Evolutionary conservation across 35 echinoderm and acorn worm genomes (phyloP).

Genomic region (Lytechinus variegatus): DNA sequence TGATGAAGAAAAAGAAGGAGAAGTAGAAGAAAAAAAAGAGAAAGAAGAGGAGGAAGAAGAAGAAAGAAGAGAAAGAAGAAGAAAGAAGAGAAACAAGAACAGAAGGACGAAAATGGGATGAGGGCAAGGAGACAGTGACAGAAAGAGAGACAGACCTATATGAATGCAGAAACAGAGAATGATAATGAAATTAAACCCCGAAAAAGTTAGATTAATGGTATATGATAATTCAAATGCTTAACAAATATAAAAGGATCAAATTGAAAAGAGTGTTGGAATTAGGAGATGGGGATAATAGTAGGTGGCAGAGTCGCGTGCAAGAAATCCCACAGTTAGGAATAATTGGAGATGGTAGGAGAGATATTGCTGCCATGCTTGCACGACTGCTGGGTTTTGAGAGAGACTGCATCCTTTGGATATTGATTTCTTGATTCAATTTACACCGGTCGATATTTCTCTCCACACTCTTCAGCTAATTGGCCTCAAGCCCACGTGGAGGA

Average conservation of each 20-base stretch:
- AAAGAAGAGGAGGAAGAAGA: not conserved
- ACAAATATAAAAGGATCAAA: not conserved
- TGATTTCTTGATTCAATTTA: slow-evolving; percentile 45
- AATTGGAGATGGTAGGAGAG: not conserved
- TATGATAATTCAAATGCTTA: not conserved
- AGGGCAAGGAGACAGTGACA: not conserved
- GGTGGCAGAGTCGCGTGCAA: not conserved
- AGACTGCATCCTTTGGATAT: slow-evolving; percentile 11
- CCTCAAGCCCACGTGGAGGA: slow-evolving; percentile 24
- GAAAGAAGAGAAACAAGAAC: not conserved
- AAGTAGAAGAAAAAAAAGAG: not conserved
- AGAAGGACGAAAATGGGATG: not conserved
- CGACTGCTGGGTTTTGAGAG: not conserved
- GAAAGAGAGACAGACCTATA: not conserved
- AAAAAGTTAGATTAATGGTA: not conserved
- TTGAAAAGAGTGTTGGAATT: not conserved
- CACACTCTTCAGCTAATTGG: slow-evolving; percentile 33
- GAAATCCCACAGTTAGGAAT: not conserved
- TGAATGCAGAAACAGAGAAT: too few species aligned
- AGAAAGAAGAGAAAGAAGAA: not conserved
- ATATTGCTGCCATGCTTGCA: not conserved
- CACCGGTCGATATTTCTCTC: slow-evolving; percentile 32
- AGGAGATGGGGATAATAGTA: not conserved
- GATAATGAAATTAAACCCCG: too few species aligned
- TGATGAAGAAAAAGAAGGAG: not conserved